Percentiles rank a stretch among this genome's conserved stretches.
These are phyloP conservation scores for Eulemur rubriventer DNA, from an alignment of 2,797 vertebrate genomes.

Conservation along the genomic window DNA sequence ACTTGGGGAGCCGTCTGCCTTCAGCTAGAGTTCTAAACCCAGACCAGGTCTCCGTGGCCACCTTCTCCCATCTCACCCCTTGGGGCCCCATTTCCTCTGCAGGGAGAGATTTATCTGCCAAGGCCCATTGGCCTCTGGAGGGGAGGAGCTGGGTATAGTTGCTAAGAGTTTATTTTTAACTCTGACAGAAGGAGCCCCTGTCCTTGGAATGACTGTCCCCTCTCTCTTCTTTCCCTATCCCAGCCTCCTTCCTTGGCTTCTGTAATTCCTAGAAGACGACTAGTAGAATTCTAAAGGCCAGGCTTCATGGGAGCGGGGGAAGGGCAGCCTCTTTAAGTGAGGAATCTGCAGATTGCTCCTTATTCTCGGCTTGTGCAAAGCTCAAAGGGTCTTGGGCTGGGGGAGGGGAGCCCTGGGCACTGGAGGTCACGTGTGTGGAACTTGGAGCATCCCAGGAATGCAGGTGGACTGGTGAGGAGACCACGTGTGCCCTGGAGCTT, in stretches of 20 bases:
- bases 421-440: neutral
- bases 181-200: conserved; percentile 65
- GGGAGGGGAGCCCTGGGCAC: neutral
- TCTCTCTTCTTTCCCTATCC: neutral
- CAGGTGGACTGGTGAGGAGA: conserved; percentile 19
- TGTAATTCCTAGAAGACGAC: conserved; percentile 19
- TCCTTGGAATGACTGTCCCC: conserved; percentile 36
- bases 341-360: neutral
- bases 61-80: neutral
- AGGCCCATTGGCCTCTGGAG: conserved; percentile 40
- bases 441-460: conserved; percentile 61
- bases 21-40: neutral
- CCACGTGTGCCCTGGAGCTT: neutral
- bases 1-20: neutral
- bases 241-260: neutral
- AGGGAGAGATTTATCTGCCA: conserved; percentile 31
- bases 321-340: neutral
- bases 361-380: neutral
- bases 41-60: neutral
- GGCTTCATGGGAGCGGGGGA: neutral
- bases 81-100: neutral
- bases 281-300: neutral
- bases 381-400: neutral
- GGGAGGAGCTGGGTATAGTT: conserved; percentile 61
- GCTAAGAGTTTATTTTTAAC: conserved; percentile 73